phyloP scores from a whole-genome alignment of 2,113 vertebrate species.

The Paramormyrops kingsleyae region DNA sequence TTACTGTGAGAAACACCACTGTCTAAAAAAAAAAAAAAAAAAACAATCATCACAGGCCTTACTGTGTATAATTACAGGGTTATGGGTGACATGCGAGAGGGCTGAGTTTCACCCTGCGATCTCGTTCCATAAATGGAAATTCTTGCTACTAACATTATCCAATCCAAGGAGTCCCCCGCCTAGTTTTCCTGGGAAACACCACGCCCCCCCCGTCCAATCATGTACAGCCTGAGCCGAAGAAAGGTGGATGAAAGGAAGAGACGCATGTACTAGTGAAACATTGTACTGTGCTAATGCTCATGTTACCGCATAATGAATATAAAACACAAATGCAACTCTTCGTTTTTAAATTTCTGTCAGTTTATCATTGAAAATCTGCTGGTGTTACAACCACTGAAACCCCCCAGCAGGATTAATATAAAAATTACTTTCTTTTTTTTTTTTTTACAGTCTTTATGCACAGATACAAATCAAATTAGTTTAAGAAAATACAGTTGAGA shows the following conservation, averaged over 20 bases:
- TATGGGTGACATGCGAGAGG: not conserved
- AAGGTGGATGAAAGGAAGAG: not conserved
- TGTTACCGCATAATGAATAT: not conserved
- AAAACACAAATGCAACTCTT: not conserved
- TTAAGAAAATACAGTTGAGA: not conserved
- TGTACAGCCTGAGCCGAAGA: not conserved
- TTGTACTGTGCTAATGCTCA: not conserved
- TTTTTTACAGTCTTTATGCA: not conserved
- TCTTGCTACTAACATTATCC: not conserved
- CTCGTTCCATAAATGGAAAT: not conserved
- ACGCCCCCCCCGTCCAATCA: not conserved
- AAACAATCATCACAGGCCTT: not conserved
- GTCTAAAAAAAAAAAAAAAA: not conserved
- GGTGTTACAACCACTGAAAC: not conserved
- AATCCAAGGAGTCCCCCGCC: not conserved
- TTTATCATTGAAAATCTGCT: not conserved
- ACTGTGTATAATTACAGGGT: not conserved
- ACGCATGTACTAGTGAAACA: not conserved
- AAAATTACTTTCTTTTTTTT: not conserved
- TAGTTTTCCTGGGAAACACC: not conserved
- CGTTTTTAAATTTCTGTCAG: not conserved
- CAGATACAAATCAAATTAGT: not conserved
- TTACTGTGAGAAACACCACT: not conserved
- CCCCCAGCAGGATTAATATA: not conserved
- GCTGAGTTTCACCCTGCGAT: not conserved